Conservation (phyloP, 2,888 invertebrate species). For the Sarcophaga subvicina region DNA sequence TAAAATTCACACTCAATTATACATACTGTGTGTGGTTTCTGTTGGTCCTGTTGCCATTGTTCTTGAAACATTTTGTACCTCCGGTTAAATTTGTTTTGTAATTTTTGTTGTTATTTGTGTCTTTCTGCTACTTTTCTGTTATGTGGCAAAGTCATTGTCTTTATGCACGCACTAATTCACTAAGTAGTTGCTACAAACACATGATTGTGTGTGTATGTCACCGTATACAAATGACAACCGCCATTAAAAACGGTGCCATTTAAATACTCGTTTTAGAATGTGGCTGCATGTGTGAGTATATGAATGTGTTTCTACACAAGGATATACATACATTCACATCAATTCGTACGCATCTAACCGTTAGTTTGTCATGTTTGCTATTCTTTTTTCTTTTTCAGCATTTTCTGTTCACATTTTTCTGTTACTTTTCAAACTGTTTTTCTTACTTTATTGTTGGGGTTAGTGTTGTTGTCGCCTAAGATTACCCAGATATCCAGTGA, state of each 20-base stretch:
- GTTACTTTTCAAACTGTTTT: conserved; percentile 12
- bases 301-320: background rate
- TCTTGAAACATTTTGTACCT: conserved; percentile 12
- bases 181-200: conserved; percentile 49
- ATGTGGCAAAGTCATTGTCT: conserved; percentile 51
- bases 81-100: conserved; percentile 2
- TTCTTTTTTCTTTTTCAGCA: background rate
- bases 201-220: background rate
- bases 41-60: background rate
- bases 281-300: background rate
- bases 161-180: conserved; percentile 52
- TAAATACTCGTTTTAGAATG: background rate
- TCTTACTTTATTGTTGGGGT: background rate
- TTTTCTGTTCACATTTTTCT: background rate
- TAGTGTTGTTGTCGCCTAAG: background rate
- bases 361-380: background rate
- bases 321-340: background rate
- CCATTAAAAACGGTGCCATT: background rate
- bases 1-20: background rate
- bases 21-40: background rate
- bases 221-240: background rate
- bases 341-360: conserved; percentile 1
- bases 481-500: conserved; percentile 51
- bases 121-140: background rate
- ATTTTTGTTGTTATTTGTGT: background rate